A percentile compares a stretch with the other conserved stretches of the same genome.
These are phyloP conservation scores for Calycopis cecrops DNA, from an alignment of 1,140 invertebrate species.

Conservation along the genomic window DNA sequence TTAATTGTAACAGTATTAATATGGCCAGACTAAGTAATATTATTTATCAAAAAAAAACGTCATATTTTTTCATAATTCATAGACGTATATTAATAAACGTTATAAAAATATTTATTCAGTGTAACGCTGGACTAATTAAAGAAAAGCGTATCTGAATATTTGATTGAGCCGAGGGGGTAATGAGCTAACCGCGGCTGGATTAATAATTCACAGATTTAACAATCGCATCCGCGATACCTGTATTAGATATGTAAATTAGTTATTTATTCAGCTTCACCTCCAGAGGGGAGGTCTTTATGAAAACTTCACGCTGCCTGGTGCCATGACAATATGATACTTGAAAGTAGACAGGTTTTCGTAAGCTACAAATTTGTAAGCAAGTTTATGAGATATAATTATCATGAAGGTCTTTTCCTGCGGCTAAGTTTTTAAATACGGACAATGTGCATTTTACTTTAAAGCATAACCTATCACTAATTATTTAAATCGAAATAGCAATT, in stretches of 20 bases:
- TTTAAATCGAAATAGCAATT: too few relatives aligned
- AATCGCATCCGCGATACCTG: constrained; percentile 64
- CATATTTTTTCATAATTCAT: too few relatives aligned
- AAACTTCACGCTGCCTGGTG: constrained; percentile 32
- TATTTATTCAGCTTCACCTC: constrained; percentile 58
- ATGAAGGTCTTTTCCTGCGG: too few relatives aligned
- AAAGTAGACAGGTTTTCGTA: too few relatives aligned
- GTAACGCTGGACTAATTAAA: constrained; percentile 36
- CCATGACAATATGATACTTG: too few relatives aligned
- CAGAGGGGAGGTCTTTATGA: constrained; percentile 50
- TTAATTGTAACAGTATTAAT: too few relatives aligned
- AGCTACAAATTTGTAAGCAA: neutral
- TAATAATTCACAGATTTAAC: constrained; percentile 61
- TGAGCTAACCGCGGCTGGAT: constrained; percentile 47
- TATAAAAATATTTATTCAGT: constrained; percentile 28
- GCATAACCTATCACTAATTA: too few relatives aligned
- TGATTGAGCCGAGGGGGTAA: constrained; percentile 52
- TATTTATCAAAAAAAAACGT: too few relatives aligned
- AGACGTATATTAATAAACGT: too few relatives aligned
- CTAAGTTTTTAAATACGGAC: too few relatives aligned
- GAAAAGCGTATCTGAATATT: constrained; percentile 54
- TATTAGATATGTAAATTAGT: constrained; percentile 68
- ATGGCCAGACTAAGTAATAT: too few relatives aligned
- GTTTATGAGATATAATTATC: neutral
- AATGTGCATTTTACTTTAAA: too few relatives aligned